Percentiles rank a stretch among this genome's conserved stretches.
Conservation (phyloP, 2,113 vertebrate species). For the Falcunculus frontatus region DNA sequence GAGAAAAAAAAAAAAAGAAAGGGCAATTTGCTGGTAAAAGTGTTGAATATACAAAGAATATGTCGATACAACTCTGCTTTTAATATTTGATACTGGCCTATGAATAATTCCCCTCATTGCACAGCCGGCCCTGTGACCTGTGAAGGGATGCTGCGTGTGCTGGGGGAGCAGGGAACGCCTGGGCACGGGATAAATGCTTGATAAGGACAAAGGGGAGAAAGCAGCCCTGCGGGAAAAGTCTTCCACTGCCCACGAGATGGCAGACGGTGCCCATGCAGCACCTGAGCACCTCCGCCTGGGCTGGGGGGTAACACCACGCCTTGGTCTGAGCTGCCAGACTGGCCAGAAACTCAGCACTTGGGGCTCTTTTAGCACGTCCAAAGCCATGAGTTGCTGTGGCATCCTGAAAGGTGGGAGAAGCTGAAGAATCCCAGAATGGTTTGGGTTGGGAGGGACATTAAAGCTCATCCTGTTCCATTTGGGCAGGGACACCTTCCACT, state of each 20-base stretch:
- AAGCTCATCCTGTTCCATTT: accelerated
- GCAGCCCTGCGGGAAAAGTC: neutral
- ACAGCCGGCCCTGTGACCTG: neutral
- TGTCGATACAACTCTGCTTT: neutral
- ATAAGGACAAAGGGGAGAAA: neutral
- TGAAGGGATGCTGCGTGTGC: neutral
- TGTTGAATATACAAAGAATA: neutral
- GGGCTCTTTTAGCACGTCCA: accelerated
- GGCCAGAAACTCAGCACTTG: accelerated
- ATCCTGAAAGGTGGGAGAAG: neutral
- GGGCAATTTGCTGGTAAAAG: neutral
- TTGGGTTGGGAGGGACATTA: neutral
- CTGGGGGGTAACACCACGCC: neutral
- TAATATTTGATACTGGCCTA: neutral
- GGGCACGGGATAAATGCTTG: neutral
- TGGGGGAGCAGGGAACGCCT: neutral
- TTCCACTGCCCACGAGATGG: slow-evolving; percentile 37
- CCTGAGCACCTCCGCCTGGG: accelerated
- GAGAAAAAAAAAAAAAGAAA: neutral
- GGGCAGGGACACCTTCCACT: neutral
- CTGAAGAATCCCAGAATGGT: accelerated
- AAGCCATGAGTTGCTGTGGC: accelerated
- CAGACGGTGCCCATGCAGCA: neutral
- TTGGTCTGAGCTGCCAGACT: accelerated
- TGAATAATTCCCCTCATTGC: neutral